These are phyloP conservation scores for Heliconius charithonia DNA, from an alignment of 2,888 invertebrate genomes.

Conservation along the genomic window DNA sequence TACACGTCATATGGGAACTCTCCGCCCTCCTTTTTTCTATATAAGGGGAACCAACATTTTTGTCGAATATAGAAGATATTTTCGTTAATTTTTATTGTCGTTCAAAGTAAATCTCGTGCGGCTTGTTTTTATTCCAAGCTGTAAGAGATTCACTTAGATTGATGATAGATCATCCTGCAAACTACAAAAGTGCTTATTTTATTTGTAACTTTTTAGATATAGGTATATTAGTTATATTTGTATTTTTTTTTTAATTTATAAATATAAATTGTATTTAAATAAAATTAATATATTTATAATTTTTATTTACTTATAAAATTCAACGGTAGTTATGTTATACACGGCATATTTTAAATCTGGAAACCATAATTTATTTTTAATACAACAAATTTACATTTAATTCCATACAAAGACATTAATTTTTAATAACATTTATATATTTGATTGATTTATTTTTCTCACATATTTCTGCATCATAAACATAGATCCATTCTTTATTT, in stretches of 20 bases:
- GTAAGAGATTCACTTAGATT: slow-evolving; percentile 71
- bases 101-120: slow-evolving; percentile 81
- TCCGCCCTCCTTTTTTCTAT: background rate
- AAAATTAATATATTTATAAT: too few species aligned
- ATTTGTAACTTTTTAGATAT: background rate
- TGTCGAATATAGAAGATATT: background rate
- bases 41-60: background rate
- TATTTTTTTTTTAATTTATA: background rate
- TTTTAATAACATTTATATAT: background rate
- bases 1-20: background rate
- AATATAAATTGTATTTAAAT: too few species aligned
- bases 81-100: slow-evolving; percentile 54
- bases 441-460: background rate
- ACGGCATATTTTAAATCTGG: background rate
- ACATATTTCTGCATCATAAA: too few species aligned
- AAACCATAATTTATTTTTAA: background rate
- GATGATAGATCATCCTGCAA: slow-evolving; percentile 53
- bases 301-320: too few species aligned
- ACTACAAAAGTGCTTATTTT: background rate
- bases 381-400: background rate
- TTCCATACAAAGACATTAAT: background rate
- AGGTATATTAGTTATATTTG: too few species aligned
- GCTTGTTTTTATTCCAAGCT: slow-evolving; percentile 64
- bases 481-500: too few species aligned
- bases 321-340: background rate